Evolutionary conservation across 2,888 invertebrate species (phyloP), one percentile per base, ranked within the genome.

Genomic region (Entomobrya proxima): DNA sequence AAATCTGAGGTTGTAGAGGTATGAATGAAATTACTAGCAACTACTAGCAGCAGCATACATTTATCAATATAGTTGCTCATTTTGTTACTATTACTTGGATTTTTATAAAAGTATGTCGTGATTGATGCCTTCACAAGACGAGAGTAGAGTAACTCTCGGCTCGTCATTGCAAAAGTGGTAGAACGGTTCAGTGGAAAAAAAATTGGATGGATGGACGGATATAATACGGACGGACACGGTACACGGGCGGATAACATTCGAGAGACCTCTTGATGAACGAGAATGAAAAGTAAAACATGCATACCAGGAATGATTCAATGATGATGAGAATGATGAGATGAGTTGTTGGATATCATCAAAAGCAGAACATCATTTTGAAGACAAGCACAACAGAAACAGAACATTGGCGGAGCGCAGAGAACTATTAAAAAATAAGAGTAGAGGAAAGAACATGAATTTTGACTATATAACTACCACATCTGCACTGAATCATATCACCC

Each of bases 61-160:
- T n/a, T n/a, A n/a, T n/a, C n/a, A n/a, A n/a, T n/a, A n/a, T n/a
- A n/a, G n/a, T n/a, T n/a, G n/a, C n/a, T n/a, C n/a, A n/a, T n/a
- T n/a, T n/a, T n/a, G n/a, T n/a, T n/a, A n/a, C n/a, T n/a, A n/a
- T n/a, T n/a, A n/a, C n/a, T n/a, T n/a, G n/a, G n/a, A n/a, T n/a
- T n/a, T n/a, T n/a, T n/a, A n/a, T n/a, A n/a, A n/a, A 69, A 72
- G 80, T 72, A 80, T 64, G 74, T 74, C 81, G 81, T 82, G 81
- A 82, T 82, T 82, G 81, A 82, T 82, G 81, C 74, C 27, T 32
- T 75, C 52, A 32, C 30, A 75, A 5, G 55, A 7, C n/a, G 21
- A 55, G 6, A n/a, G 55, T 55, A n/a, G 7, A 11, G 6, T 52
- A 5, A 21, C 24, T 21, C 7, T 32, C 32, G n/a, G 30, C 32